Conservation (phyloP, 2,888 invertebrate species). For the Dryomyza anilis region DNA sequence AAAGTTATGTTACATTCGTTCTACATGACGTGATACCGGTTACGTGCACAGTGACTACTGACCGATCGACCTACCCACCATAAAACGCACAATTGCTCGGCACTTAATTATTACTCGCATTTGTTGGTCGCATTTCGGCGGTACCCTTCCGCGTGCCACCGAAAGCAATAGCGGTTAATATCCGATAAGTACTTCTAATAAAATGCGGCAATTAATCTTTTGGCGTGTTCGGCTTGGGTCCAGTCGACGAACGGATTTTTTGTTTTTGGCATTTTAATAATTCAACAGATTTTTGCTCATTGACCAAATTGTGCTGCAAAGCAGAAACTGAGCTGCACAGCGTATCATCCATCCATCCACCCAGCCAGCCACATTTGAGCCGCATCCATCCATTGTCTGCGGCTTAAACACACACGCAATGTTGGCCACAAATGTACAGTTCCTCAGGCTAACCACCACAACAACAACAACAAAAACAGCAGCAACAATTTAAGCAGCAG, state of each 20-base stretch:
- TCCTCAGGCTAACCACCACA: background rate
- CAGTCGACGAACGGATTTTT: background rate
- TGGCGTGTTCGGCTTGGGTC: slow-evolving; percentile 2
- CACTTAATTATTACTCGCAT: no score
- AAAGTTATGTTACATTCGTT: no score
- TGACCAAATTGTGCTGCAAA: slow-evolving; percentile 56
- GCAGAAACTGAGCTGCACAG: slow-evolving; percentile 38
- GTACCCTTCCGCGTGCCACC: background rate
- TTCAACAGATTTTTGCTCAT: slow-evolving; percentile 34
- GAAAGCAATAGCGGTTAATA: slow-evolving; percentile 6
- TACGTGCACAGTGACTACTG: no score
- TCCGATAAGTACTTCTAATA: slow-evolving; percentile 12
- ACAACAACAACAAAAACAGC: background rate
- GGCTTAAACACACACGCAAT: slow-evolving; percentile 2
- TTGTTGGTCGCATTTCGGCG: no score
- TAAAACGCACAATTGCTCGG: no score
- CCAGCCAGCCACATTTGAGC: slow-evolving; percentile 36
- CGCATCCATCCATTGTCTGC: background rate
- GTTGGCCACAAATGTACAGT: slow-evolving; percentile 13
- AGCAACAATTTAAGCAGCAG: background rate
- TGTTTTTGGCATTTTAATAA: slow-evolving; percentile 25
- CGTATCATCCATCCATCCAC: no score
- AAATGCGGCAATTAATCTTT: slow-evolving; percentile 21
- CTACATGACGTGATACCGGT: no score
- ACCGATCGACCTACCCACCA: no score